Conservation (phyloP, 2,113 vertebrate species). For the Macroglossus sobrinus region DNA sequence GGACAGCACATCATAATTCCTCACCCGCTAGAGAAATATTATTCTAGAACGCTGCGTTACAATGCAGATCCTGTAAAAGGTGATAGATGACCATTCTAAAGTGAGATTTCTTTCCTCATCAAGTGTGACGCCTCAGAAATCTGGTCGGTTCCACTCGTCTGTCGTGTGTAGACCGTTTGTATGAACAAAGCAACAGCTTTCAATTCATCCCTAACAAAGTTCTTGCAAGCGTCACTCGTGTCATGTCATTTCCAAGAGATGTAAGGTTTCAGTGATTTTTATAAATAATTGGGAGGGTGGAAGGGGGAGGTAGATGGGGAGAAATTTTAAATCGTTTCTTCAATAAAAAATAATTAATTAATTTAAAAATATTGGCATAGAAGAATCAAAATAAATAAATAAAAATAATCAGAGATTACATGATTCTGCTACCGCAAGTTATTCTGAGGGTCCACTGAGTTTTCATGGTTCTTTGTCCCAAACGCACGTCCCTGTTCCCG, state of each 20-base stretch:
- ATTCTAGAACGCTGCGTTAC: conserved; percentile 56
- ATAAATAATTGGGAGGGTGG: no score
- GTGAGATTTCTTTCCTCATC: conserved; percentile 37
- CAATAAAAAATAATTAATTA: no score
- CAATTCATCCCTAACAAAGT: not conserved
- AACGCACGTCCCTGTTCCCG: not conserved
- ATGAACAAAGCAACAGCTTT: not conserved
- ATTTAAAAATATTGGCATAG: no score
- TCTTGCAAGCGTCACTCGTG: not conserved
- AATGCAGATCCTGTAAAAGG: conserved; percentile 6
- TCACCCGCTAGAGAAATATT: conserved; percentile 44
- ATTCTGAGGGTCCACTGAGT: not conserved
- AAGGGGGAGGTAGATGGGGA: no score
- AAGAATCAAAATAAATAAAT: no score
- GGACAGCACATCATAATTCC: conserved; percentile 19
- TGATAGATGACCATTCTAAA: conserved; percentile 29
- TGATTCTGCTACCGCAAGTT: not conserved
- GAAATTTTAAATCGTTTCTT: no score
- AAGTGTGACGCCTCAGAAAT: not conserved
- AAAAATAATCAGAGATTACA: not conserved
- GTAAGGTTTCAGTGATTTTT: not conserved
- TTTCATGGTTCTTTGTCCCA: not conserved
- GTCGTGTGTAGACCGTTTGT: not conserved
- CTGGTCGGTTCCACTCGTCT: not conserved
- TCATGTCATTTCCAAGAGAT: not conserved